These are phyloP conservation scores for Bathynomus jamesi DNA, from an alignment of 1,140 invertebrate genomes.

Conservation along the genomic window DNA sequence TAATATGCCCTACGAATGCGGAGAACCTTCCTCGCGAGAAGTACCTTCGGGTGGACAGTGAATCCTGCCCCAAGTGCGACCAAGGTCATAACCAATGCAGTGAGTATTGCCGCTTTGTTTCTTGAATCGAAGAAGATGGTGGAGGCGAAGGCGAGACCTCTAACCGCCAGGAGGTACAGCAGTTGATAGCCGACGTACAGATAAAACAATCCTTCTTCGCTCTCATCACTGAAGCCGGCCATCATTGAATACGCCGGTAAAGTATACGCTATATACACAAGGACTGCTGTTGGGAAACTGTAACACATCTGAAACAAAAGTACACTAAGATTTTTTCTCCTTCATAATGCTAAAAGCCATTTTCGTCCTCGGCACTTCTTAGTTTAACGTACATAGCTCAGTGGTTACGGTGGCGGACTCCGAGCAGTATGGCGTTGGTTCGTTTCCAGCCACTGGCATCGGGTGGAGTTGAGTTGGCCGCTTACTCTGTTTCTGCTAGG, in stretches of 20 bases:
- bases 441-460: no score
- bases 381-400: not conserved
- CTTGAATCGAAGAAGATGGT: slow-evolving; percentile 55
- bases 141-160: slow-evolving; percentile 60
- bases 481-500: no score
- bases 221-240: slow-evolving; percentile 57
- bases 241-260: slow-evolving; percentile 79
- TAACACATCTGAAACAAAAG: slow-evolving; percentile 49
- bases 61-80: slow-evolving; percentile 61
- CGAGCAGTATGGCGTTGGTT: no score
- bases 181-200: slow-evolving; percentile 69
- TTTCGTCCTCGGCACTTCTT: not conserved
- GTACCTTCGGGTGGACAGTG: slow-evolving; percentile 29
- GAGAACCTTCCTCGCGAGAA: not conserved
- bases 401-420: no score
- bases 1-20: not conserved
- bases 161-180: slow-evolving; percentile 62
- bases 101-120: slow-evolving; percentile 44
- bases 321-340: no score
- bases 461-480: no score
- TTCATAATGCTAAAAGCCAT: slow-evolving; percentile 40
- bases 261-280: slow-evolving; percentile 68
- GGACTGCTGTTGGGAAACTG: slow-evolving; percentile 53
- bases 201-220: slow-evolving; percentile 58
- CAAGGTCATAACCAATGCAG: slow-evolving; percentile 49